phyloP scores from a whole-genome alignment of 2,113 vertebrate genomes.

The Nycticebus coucang region DNA sequence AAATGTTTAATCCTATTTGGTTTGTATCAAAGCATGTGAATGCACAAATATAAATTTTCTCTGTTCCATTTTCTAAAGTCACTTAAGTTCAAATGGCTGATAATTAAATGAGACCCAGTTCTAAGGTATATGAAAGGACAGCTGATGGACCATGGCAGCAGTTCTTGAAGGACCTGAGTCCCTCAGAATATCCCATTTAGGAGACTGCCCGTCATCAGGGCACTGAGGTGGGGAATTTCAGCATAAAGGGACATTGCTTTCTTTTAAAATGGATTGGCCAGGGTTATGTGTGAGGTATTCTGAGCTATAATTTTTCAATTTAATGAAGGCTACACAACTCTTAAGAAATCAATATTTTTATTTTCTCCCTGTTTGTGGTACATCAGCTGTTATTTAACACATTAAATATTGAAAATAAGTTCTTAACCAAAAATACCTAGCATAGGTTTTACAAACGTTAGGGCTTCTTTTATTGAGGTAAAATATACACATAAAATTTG shows the following conservation, averaged over 20 bases:
- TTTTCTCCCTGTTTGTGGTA: background rate
- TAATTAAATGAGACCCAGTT: slow-evolving; percentile 12
- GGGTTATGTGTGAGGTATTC: background rate
- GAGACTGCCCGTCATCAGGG: background rate
- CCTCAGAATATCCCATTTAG: background rate
- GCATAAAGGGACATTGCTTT: background rate
- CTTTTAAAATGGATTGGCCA: background rate
- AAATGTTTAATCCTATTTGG: slow-evolving; percentile 12
- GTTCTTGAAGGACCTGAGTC: background rate
- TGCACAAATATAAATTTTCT: slow-evolving; percentile 35
- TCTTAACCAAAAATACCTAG: background rate
- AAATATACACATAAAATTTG: too few species aligned
- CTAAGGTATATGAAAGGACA: slow-evolving; percentile 17
- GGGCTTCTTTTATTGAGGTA: background rate
- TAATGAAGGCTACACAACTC: background rate
- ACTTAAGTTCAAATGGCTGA: slow-evolving; percentile 1
- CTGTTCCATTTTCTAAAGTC: slow-evolving; percentile 54
- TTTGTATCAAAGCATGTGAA: slow-evolving; percentile 43
- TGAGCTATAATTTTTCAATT: background rate
- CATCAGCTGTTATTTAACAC: background rate
- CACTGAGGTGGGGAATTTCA: background rate
- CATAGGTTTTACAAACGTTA: background rate
- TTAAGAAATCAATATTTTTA: slow-evolving; percentile 6
- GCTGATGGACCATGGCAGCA: background rate
- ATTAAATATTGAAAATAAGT: background rate